Evolutionary conservation across 2,113 vertebrate species (phyloP), one percentile per base, ranked within the genome.

Genomic region (Corythornis cristatus): DNA sequence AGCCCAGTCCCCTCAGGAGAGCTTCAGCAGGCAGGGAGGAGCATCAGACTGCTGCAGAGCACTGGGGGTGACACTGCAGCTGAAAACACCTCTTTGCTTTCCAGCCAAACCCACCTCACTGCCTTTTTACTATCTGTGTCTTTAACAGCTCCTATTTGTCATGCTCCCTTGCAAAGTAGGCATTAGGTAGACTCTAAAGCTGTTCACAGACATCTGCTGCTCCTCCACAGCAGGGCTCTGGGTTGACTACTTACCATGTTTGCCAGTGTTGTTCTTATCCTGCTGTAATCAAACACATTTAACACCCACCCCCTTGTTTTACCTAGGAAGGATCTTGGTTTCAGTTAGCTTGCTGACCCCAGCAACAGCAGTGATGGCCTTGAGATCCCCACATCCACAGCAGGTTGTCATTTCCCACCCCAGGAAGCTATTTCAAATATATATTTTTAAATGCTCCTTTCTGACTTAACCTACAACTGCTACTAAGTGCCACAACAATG

Each of bases 181-280:
- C 54, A 62, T 82, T 46, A 33, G 28, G 76, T 22, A 25, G 2
- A 70, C 67, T 82, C 54, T 35, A 42, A 67, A 85, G 65, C 71
- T 83, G 71, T 83, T 93, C 46, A 93, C 28, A 58, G 89, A 76
- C 75, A 85, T 82, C 82, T 87, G 84, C 71, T 82, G 77, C 74
- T 95, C 54, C 71, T 79, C 51, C 73, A 72, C 86, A 87, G 84
- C 81, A 92, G 86, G 81, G 75, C 46, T 76, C 64, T 86, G 91
- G 71, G 87, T 89, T 93, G 82, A 85, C 31, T 26, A 45, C 62
- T 92, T 85, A 89, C 62, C 50, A 51, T 10, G 7, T 83, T n/a
- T 89, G 74, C 65, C 87, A 87, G 33, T 68, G 70, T 82, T 95
- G 87, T 82, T 95, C 95, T 96, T 93, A 95, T 79, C 81, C 82